A percentile compares a stretch with the other conserved stretches of the same genome.
phyloP scores from a whole-genome alignment of 2,888 invertebrate species.

The Heliconius aoede region DNA sequence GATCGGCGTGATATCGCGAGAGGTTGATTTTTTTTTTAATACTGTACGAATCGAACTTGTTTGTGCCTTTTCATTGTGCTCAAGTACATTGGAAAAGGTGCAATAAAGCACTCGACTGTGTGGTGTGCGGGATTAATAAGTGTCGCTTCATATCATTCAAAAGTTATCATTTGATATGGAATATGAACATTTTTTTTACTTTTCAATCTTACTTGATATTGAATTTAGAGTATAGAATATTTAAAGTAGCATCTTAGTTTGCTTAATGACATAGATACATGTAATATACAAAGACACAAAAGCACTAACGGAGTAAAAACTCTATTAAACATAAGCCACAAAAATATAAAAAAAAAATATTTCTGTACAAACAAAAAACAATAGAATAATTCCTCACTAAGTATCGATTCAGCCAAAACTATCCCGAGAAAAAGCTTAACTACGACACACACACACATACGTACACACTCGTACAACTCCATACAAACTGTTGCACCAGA shows the following conservation, averaged over 20 bases:
- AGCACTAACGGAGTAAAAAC: background rate
- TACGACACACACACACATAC: background rate
- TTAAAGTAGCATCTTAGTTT: no score
- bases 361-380: background rate
- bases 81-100: slow-evolving; percentile 40
- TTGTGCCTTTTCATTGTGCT: slow-evolving; percentile 45
- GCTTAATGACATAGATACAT: no score
- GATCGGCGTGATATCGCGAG: slow-evolving; percentile 67
- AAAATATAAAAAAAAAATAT: background rate
- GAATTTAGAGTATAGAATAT: background rate
- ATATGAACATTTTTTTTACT: background rate
- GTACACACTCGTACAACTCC: background rate
- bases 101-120: slow-evolving; percentile 37
- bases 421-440: background rate
- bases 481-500: background rate
- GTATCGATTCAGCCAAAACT: background rate
- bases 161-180: background rate
- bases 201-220: background rate
- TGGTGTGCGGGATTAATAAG: slow-evolving; percentile 22
- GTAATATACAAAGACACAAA: background rate
- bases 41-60: slow-evolving; percentile 49
- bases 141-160: slow-evolving; percentile 14
- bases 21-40: slow-evolving; percentile 60
- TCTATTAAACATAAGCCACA: background rate
- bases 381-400: background rate